Percentiles rank a stretch among this genome's conserved stretches.
Conservation (phyloP, 2,113 vertebrate genomes). For the Apteryx mantelli region DNA sequence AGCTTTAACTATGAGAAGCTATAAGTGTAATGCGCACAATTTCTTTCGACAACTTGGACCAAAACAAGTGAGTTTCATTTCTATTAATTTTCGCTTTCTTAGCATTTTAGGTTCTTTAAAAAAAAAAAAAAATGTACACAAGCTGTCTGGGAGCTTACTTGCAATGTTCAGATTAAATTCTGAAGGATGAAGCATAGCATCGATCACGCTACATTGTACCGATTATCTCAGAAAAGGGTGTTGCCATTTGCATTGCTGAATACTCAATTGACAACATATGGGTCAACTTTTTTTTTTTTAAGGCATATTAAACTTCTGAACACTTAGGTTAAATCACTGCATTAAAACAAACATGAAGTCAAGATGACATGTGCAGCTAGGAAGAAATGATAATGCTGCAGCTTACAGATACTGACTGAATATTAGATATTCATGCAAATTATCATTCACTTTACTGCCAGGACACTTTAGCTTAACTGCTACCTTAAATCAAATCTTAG, state of each 20-base stretch:
- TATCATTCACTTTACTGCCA: not conserved
- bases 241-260: slow-evolving; percentile 32
- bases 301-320: not conserved
- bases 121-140: no score
- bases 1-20: no score
- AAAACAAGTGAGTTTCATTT: not conserved
- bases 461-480: not conserved
- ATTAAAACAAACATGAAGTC: not conserved
- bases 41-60: not conserved
- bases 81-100: not conserved
- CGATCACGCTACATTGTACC: not conserved
- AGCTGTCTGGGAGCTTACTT: not conserved
- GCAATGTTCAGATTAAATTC: not conserved
- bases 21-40: accelerated
- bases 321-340: not conserved
- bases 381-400: not conserved
- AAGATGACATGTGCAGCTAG: not conserved
- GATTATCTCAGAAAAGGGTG: not conserved
- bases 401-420: not conserved
- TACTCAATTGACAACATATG: slow-evolving; percentile 25
- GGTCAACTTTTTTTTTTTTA: not conserved
- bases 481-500: slow-evolving; percentile 26
- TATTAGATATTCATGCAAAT: not conserved
- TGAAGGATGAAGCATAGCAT: not conserved
- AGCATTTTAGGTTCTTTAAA: not conserved